phyloP scores from a whole-genome alignment of 2,888 invertebrate genomes.

The Cordilura impudica region DNA sequence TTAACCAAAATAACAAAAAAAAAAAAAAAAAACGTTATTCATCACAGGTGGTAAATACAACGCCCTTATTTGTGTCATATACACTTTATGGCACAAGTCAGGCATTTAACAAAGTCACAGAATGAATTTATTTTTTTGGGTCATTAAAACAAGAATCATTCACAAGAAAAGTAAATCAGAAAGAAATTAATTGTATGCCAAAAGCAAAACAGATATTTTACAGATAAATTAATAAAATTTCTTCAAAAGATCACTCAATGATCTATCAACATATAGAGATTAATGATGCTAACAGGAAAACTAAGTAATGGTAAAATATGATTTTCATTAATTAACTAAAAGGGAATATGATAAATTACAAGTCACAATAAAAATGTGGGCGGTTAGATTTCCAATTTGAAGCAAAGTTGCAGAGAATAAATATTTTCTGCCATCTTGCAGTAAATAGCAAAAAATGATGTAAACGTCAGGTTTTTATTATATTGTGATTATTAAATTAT shows the following conservation, averaged over 20 bases:
- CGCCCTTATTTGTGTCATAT: conserved; percentile 61
- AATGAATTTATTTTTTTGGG: conserved; percentile 18
- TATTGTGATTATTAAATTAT: no score
- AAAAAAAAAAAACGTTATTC: conserved; percentile 50
- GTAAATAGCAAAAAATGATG: no score
- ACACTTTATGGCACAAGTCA: conserved; percentile 60
- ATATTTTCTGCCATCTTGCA: no score
- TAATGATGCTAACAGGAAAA: neutral
- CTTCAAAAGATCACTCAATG: neutral
- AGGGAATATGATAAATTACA: no score
- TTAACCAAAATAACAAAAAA: neutral
- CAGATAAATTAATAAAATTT: neutral
- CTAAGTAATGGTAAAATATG: no score
- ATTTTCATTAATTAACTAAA: no score
- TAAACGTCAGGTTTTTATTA: no score
- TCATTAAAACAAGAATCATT: conserved; percentile 35
- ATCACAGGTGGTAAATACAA: conserved; percentile 61
- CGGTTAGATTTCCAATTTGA: no score
- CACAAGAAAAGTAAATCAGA: conserved; percentile 35
- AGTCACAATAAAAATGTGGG: no score
- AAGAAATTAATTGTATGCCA: conserved; percentile 34
- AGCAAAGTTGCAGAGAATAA: no score
- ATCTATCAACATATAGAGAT: neutral
- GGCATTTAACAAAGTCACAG: conserved; percentile 7
- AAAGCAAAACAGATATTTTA: conserved; percentile 25